phyloP scores from a whole-genome alignment of 1,140 invertebrate genomes.

The Papilio glaucus region DNA sequence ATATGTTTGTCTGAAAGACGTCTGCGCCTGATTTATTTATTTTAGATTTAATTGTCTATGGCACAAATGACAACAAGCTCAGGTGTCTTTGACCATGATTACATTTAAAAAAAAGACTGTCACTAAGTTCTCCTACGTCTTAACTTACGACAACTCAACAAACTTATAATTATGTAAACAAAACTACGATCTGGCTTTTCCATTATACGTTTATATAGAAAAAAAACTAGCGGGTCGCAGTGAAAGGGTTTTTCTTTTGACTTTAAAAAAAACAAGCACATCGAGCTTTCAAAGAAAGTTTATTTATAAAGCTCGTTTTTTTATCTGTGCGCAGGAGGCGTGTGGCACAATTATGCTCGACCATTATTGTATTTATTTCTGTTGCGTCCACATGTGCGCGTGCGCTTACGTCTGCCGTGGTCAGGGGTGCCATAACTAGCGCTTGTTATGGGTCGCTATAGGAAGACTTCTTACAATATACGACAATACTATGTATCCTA shows the following conservation, averaged over 20 bases:
- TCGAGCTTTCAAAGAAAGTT: constrained; percentile 72
- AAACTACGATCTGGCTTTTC: constrained; percentile 41
- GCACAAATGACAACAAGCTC: neutral
- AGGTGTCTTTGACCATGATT: neutral
- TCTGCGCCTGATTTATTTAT: too few relatives aligned
- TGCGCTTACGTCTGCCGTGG: constrained; percentile 45
- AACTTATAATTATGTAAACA: constrained; percentile 34
- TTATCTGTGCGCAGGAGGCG: constrained; percentile 59
- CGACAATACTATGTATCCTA: too few relatives aligned
- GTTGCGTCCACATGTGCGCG: constrained; percentile 68
- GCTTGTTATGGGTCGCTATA: constrained; percentile 46
- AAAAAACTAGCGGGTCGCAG: constrained; percentile 21
- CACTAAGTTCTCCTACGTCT: neutral
- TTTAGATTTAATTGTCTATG: too few relatives aligned
- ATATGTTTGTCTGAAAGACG: too few relatives aligned
- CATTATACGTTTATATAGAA: constrained; percentile 10
- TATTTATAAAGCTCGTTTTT: constrained; percentile 68
- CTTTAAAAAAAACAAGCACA: constrained; percentile 52
- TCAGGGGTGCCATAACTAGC: constrained; percentile 3
- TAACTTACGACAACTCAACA: constrained; percentile 39
- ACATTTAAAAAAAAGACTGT: neutral
- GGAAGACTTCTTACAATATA: neutral
- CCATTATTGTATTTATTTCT: constrained; percentile 77
- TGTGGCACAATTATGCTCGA: constrained; percentile 76
- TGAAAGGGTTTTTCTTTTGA: constrained; percentile 30